Percentiles rank a stretch among this genome's conserved stretches.
Evolutionary conservation across 2,888 invertebrate genomes (phyloP).

Genomic region (Heliconius hortense): DNA sequence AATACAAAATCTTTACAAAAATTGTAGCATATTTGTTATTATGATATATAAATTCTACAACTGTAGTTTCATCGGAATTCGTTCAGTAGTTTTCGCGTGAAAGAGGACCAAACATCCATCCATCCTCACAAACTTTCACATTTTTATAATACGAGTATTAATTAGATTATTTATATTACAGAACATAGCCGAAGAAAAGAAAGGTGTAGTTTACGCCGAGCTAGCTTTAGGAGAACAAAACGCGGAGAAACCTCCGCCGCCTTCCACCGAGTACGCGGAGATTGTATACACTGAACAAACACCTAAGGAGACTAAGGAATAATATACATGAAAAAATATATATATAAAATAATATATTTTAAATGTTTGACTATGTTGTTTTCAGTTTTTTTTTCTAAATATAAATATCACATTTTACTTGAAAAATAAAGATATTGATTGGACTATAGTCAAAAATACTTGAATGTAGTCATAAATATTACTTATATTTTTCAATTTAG

Average conservation of each 20-base stretch:
- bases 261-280: constrained; percentile 88
- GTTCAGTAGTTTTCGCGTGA: no score
- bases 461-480: background rate
- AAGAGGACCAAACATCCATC: no score
- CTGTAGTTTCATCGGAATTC: no score
- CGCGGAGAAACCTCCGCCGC: constrained; percentile 69
- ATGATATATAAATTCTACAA: no score
- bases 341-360: background rate
- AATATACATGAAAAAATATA: constrained; percentile 32
- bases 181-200: constrained; percentile 61
- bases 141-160: background rate
- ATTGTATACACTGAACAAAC: constrained; percentile 87
- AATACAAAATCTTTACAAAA: no score
- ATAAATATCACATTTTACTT: no score
- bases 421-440: no score
- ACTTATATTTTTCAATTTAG: no score
- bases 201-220: constrained; percentile 88
- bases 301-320: constrained; percentile 66
- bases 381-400: background rate
- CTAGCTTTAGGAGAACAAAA: constrained; percentile 81
- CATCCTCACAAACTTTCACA: no score
- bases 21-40: no score
- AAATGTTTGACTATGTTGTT: background rate
- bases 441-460: background rate
- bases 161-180: background rate